Percentiles rank a stretch among this genome's conserved stretches.
Conservation (phyloP, 2,797 vertebrate genomes). For the Lagodon rhomboides region DNA sequence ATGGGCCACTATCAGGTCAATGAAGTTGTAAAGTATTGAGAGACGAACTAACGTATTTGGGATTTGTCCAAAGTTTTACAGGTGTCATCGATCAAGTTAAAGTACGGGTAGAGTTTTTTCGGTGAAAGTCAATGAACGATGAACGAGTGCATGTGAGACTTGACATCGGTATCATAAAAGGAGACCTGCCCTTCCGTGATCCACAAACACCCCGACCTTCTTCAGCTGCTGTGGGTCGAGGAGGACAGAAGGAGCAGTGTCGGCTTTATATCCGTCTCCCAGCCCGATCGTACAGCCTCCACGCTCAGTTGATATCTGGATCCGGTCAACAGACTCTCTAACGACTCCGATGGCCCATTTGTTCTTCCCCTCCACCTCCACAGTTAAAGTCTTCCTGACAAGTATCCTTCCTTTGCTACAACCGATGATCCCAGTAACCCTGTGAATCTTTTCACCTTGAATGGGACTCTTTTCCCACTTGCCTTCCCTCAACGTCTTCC, state of each 20-base stretch:
- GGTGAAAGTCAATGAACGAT: background rate
- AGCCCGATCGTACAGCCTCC: background rate
- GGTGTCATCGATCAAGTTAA: background rate
- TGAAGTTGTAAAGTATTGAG: too few relatives aligned
- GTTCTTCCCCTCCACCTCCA: constrained; percentile 12
- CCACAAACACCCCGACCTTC: background rate
- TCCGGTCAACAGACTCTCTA: constrained; percentile 1
- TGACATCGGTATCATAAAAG: background rate
- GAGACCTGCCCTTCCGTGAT: background rate
- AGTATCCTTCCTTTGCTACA: background rate
- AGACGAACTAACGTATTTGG: too few relatives aligned
- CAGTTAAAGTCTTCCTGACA: constrained; percentile 15
- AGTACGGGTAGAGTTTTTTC: background rate
- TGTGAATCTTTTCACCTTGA: background rate
- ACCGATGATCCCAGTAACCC: background rate
- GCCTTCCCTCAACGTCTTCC: background rate
- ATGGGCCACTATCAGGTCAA: background rate
- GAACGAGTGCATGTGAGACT: background rate
- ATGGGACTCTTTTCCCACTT: background rate
- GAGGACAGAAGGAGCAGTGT: background rate
- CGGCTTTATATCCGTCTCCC: background rate
- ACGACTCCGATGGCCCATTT: background rate
- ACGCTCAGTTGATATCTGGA: background rate
- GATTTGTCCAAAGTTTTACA: background rate
- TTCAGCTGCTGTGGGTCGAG: background rate